Base-by-base conservation (phyloP, 1,140 invertebrate genomes). In the Brachionus rotundiformis region DNA sequence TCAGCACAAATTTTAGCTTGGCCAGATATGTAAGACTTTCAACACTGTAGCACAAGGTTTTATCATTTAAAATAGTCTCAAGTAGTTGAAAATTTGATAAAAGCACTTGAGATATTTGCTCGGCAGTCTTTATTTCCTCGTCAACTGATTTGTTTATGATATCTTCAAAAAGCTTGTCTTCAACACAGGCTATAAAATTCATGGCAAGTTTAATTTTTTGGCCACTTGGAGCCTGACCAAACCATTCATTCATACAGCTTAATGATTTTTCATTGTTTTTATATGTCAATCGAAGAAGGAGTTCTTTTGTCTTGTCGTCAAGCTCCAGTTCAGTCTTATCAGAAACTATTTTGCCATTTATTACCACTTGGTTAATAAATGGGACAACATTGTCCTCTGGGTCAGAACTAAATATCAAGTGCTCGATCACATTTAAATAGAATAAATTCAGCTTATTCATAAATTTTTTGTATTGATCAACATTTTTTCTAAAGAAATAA, bases 181-280 rank as follows among this genome's bases (percentile, higher is more conserved):
- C 36, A 23, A 73, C 68, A 44, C 68, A 73, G 11, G 3, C 7
- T 2, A 44, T 8, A 29, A 73, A 44, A 47, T 23, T 47, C 1
- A 73, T 2, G 2, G 68, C 68, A 19, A 44, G 23, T 25, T 73
- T n/a, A n/a, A n/a, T n/a, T n/a, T n/a, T n/a, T n/a, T n/a, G n/a
- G n/a, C n/a, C n/a, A n/a, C n/a, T n/a, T n/a, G n/a, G n/a, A 23
- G 16, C 19, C 23, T 47, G 6, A 44, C 10, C 23, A 31, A 73
- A 73, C 68, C 68, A 73, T 44, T 73, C 10, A 44, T 73, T 73
- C 11, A 73, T 25, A 73, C 8, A 73, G 13, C n/a, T 25, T 11
- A 11, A 27, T 23, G 39, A 39, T 19, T 44, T 44, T 25, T 23
- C 2, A 73, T 73, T 44, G 41, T 73, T 73, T 73, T 31, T 41